Evolutionary conservation across 2,797 vertebrate species (phyloP).

Genomic region (Taeniopygia guttata): DNA sequence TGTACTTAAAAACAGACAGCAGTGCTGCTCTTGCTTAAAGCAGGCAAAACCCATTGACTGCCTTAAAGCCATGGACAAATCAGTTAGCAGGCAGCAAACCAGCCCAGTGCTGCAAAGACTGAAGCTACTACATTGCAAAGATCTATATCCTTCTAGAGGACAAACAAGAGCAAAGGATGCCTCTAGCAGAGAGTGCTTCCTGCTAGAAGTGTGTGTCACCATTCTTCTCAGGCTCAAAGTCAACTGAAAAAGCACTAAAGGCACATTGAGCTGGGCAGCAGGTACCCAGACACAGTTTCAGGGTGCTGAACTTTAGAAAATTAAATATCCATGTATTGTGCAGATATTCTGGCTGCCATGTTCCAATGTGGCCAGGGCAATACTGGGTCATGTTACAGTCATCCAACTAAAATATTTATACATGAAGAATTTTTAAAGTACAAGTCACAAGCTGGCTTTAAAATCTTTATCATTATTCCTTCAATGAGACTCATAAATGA

Average conservation of each 20-base stretch:
- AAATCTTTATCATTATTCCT: background rate
- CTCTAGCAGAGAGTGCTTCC: background rate
- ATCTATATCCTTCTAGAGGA: background rate
- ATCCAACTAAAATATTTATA: background rate
- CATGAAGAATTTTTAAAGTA: background rate
- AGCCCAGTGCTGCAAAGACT: background rate
- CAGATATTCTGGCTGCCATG: background rate
- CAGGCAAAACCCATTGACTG: background rate
- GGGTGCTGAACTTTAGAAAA: background rate
- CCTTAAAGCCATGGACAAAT: background rate
- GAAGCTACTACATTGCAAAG: background rate
- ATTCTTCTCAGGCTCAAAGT: background rate
- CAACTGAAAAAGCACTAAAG: background rate
- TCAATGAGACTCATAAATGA: background rate
- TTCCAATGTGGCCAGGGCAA: background rate
- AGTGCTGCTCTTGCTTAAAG: background rate
- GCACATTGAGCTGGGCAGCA: background rate
- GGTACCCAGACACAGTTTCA: background rate
- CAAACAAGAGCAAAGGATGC: background rate
- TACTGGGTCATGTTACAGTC: background rate
- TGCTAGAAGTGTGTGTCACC: background rate
- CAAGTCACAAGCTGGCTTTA: background rate
- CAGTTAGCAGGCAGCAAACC: background rate
- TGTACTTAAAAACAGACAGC: background rate
- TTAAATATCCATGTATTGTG: background rate